phyloP scores from a whole-genome alignment of 2,113 vertebrate genomes.

The Amazona guildingii region DNA sequence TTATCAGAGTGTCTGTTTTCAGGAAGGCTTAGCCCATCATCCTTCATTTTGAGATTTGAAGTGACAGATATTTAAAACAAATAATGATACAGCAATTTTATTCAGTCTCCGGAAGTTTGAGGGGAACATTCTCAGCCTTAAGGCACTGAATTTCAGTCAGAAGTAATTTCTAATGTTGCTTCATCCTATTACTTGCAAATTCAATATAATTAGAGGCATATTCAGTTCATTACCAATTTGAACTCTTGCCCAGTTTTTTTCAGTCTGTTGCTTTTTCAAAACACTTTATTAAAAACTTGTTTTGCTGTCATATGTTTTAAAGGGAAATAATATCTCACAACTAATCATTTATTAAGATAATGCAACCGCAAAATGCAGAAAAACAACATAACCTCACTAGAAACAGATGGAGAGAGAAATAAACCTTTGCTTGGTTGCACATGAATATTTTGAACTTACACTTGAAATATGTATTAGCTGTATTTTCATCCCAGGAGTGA shows the following conservation, averaged over 20 bases:
- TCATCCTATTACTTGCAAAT: slow-evolving; percentile 74
- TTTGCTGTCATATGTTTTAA: slow-evolving; percentile 70
- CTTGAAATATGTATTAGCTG: slow-evolving; percentile 47
- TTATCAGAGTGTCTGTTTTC: slow-evolving; percentile 40
- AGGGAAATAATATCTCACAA: slow-evolving; percentile 66
- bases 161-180: slow-evolving; percentile 70
- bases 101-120: slow-evolving; percentile 53
- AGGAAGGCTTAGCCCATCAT: slow-evolving; percentile 11
- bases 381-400: slow-evolving; percentile 27
- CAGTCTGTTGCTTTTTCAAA: slow-evolving; percentile 71
- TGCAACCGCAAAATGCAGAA: slow-evolving; percentile 23
- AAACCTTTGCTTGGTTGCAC: slow-evolving; percentile 30
- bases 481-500: slow-evolving; percentile 42
- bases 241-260: slow-evolving; percentile 65
- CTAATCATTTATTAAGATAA: slow-evolving; percentile 68
- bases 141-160: slow-evolving; percentile 70
- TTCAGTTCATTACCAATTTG: slow-evolving; percentile 74
- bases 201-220: slow-evolving; percentile 79
- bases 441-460: slow-evolving; percentile 59
- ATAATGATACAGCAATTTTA: slow-evolving; percentile 59
- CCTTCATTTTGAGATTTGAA: slow-evolving; percentile 42
- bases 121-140: slow-evolving; percentile 55
- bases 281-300: slow-evolving; percentile 76
- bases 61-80: slow-evolving; percentile 65
- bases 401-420: slow-evolving; percentile 48